A percentile compares a stretch with the other conserved stretches of the same genome.
Evolutionary conservation across 2,113 vertebrate species (phyloP).

Genomic region (Dicrurus megarhynchus): DNA sequence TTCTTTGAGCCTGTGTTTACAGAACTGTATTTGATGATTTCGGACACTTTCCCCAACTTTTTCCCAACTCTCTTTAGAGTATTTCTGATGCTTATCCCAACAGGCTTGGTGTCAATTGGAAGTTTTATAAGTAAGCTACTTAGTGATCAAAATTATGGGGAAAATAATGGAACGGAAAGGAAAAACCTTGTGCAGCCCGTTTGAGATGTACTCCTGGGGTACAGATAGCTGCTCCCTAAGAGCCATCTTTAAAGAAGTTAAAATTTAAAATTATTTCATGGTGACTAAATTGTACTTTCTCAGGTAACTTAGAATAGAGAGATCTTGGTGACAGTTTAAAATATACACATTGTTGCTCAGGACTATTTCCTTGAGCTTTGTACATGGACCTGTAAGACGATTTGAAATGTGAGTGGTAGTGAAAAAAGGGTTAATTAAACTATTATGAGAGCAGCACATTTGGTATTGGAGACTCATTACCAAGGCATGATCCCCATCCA

Average conservation of each 20-base stretch:
- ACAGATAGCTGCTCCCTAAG: background rate
- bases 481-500: background rate
- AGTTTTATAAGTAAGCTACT: background rate
- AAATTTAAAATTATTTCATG: background rate
- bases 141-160: background rate
- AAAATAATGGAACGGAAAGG: background rate
- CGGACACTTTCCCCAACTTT: background rate
- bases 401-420: background rate
- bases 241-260: background rate
- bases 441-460: background rate
- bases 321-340: background rate
- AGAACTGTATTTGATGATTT: background rate
- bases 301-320: background rate
- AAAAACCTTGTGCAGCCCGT: background rate
- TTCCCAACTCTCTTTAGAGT: background rate
- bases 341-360: background rate
- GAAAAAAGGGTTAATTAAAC: background rate
- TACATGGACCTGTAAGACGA: background rate
- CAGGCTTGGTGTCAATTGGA: background rate
- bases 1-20: background rate
- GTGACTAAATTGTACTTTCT: background rate
- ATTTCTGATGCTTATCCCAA: background rate
- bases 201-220: background rate
- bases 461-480: background rate
- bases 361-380: background rate